Base-by-base conservation (phyloP, 2,113 vertebrate species). In the Gorilla gorilla region DNA sequence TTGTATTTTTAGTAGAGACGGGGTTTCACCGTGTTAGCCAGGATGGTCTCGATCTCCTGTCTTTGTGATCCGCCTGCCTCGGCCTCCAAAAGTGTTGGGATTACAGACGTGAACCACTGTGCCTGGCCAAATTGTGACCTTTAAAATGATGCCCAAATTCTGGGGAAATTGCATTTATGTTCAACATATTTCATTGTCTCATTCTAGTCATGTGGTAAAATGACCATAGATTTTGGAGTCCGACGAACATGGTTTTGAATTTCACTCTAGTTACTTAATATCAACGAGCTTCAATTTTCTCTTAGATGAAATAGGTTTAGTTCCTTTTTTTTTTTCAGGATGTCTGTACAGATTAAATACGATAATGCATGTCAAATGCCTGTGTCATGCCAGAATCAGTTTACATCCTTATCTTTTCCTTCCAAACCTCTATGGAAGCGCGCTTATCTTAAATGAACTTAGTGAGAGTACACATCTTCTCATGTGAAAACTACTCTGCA, bases 121-220 rank as follows among this genome's bases (percentile, higher is more conserved):
- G 52, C 52, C 52, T 55, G 52, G 52, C 52, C 2, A 80, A 93
- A 81, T 9, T 59, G 10, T 50, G 35, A 90, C 32, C 81, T 25
- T 90, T 81, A 95, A 87, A 86, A 87, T 45, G 22, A 84, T 91
- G 32, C 6, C 72, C 3, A 48, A 30, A 92, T 92, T 95, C 40
- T 76, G 40, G 59, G 23, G 55, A 96, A 92, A 86, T 52, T 87
- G 12, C 8, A 76, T 32, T 85, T 96, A 68, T 66, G 16, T 68
- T 89, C 30, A 92, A 45, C 61, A 25, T 89, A 72, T 89, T 96
- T 93, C 45, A 89, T 52, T 55, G 57, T 90, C 88, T 92, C 8
- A 40, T 86, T 89, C 27, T 27, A 92, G 40, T 23, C 59, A 75
- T 52, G 40, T 88, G 68, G 35, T 76, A 83, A 92, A 88, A 66